Conservation (phyloP, 2,888 invertebrate genomes). For the Pelosia muscerda region DNA sequence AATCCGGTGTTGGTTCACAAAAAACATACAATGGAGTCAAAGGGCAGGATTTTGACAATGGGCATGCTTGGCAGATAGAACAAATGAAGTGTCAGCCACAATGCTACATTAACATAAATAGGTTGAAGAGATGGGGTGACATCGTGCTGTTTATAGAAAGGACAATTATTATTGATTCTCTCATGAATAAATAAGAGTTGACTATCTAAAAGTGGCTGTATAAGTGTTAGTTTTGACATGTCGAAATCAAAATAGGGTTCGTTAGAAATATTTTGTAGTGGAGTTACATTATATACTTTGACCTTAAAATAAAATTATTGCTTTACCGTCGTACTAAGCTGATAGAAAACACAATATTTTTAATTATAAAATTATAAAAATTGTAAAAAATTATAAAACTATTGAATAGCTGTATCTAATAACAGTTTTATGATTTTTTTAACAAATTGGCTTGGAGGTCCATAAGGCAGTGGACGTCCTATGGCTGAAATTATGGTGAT, state of each 20-base stretch:
- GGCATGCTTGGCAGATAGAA: constrained; percentile 73
- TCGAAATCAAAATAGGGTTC: background rate
- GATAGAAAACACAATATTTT: background rate
- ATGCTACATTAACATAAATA: constrained; percentile 83
- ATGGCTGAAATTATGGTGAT: no score
- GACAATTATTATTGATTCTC: constrained; percentile 63
- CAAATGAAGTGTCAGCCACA: constrained; percentile 82
- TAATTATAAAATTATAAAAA: background rate
- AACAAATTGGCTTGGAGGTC: no score
- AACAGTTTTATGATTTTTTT: no score
- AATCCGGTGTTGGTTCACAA: constrained; percentile 78
- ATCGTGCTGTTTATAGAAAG: constrained; percentile 55
- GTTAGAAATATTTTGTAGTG: background rate
- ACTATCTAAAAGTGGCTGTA: constrained; percentile 39
- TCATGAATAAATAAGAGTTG: constrained; percentile 58
- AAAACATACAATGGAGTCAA: constrained; percentile 86
- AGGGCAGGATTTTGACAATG: constrained; percentile 82
- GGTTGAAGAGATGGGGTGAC: constrained; percentile 64
- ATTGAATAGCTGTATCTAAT: no score
- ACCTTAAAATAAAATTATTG: background rate
- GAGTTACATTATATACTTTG: no score
- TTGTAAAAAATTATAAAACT: no score
- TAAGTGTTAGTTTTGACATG: constrained; percentile 29
- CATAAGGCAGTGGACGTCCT: no score
- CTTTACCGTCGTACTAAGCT: background rate